phyloP scores from a whole-genome alignment of 2,113 vertebrate genomes.

The Prunella fulvescens region DNA sequence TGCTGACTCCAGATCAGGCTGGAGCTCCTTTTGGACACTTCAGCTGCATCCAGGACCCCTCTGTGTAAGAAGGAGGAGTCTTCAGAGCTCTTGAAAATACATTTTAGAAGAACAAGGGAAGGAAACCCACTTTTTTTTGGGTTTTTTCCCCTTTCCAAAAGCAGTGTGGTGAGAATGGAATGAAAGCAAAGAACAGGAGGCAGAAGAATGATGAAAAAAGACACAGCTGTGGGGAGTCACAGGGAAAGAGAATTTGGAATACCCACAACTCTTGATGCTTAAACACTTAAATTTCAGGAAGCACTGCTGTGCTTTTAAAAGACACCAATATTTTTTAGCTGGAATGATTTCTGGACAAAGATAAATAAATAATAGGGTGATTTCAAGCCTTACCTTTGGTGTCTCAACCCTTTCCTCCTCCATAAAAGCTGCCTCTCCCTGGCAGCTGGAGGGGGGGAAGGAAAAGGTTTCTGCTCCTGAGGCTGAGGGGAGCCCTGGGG shows the following conservation, averaged over 20 bases:
- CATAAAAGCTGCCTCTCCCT: slow-evolving; percentile 84
- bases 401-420: slow-evolving; percentile 90
- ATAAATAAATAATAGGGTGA: rapidly evolving
- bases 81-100: background rate
- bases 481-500: slow-evolving; percentile 80
- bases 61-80: background rate
- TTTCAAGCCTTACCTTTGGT: slow-evolving; percentile 81
- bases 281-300: background rate
- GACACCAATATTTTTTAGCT: background rate
- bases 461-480: slow-evolving; percentile 82
- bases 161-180: background rate
- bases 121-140: background rate
- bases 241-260: background rate
- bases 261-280: background rate
- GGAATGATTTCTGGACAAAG: background rate
- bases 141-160: background rate
- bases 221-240: background rate
- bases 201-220: background rate
- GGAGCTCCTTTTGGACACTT: background rate
- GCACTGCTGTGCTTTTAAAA: background rate
- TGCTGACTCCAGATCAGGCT: background rate
- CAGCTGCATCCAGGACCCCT: background rate
- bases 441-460: slow-evolving; percentile 78
- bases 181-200: background rate
- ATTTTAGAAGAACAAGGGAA: background rate